These are phyloP conservation scores for Nemotelus nigrinus DNA, from an alignment of 2,888 invertebrate species.

Conservation along the genomic window DNA sequence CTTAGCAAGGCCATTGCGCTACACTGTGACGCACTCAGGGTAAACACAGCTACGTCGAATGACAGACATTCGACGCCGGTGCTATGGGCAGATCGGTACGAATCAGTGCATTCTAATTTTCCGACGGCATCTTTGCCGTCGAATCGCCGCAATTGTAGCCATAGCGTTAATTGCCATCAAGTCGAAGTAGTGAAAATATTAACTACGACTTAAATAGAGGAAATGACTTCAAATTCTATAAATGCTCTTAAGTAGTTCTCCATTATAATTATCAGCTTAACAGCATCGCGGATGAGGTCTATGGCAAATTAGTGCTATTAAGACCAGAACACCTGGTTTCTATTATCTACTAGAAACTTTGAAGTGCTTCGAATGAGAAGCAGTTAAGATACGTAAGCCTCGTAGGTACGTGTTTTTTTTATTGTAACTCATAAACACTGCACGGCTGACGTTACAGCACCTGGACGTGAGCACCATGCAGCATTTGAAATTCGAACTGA, in stretches of 20 bases:
- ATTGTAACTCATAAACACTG: too few species aligned
- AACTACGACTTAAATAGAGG: conserved; percentile 33
- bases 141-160: background rate
- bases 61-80: too few species aligned
- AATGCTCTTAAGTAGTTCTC: background rate
- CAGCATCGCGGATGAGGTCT: background rate
- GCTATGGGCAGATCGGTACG: too few species aligned
- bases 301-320: conserved; percentile 9
- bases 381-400: too few species aligned
- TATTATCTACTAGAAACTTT: too few species aligned
- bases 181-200: conserved; percentile 22
- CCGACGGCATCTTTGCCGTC: too few species aligned
- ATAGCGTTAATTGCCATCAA: conserved; percentile 12
- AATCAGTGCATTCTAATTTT: too few species aligned
- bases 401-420: too few species aligned
- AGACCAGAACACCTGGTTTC: background rate
- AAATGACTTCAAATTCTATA: conserved; percentile 35
- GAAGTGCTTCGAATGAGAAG: too few species aligned
- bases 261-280: background rate
- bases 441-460: too few species aligned
- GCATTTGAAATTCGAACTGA: too few species aligned
- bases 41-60: background rate
- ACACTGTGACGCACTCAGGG: conserved; percentile 7
- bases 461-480: too few species aligned
- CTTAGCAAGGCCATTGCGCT: conserved; percentile 24